Evolutionary conservation across 2,113 vertebrate species (phyloP), one percentile per base, ranked within the genome.

Genomic region (Thomomys bottae): DNA sequence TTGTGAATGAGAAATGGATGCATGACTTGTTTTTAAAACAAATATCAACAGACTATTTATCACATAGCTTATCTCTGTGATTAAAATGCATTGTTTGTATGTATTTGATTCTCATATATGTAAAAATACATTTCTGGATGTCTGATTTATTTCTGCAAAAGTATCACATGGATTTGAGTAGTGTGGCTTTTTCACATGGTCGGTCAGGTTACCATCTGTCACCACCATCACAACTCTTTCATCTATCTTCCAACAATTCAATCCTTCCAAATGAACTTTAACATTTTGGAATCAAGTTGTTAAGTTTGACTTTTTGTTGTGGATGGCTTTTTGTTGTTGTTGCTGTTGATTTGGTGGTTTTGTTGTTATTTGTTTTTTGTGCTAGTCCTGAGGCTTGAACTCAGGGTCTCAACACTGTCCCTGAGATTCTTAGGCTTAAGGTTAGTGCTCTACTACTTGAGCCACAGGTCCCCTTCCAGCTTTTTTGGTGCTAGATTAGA

Each of bases 121-220:
- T 38, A 87, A 75, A 90, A 3, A 20, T 91, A 36, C 59, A 2
- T 80, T 93, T 84, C 61, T 75, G 34, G 11, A 76, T 70, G 5
- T 84, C 42, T 36, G 24, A 64, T 80, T 72, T 89, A 59, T 84
- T 68, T 71, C 63, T 90, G 84, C 10, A 80, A 45, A 92, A 87
- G 42, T 32, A 18, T 18, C 63, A 80, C 23, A 76, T 5, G 40
- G n/a, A 82, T 91, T 78, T 83, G n/a, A 82, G 30, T 23, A 66
- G 36, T 36, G 30, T 36, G 63, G 34, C 26, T 76, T 63, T 34
- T 92, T 83, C 78, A 20, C 84, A 77, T 26, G 7, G 6, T 40
- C 71, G 59, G 18, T 30, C 66, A 87, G 73, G 42, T 7, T 15
- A 79, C 9, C 23, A 26, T 34, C 32, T 67, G 23, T 28, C 30